Base-by-base conservation (phyloP, 2,113 vertebrate genomes). In the Mobula birostris region DNA sequence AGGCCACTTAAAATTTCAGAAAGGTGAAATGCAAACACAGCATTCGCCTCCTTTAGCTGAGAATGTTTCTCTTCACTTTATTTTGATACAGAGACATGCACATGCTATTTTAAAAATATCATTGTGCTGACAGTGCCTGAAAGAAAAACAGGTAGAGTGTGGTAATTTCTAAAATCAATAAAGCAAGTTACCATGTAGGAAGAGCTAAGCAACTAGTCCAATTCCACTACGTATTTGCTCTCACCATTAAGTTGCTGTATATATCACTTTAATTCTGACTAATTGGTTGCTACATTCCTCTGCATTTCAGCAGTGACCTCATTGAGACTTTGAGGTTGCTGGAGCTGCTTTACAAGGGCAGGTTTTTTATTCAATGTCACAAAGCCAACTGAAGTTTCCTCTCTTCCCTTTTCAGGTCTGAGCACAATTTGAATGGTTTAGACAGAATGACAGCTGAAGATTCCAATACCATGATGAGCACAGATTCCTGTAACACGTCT, bases 371-470 rank as follows among this genome's bases (percentile, higher is more conserved):
- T 61, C 15, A 29, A 27, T 87, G 24, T 56, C 83, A 58, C 24
- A 58, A 87, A 58, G 15, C 36, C 27, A 74, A 76, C 91, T 93
- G 63, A 90, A 70, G 94, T 27, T 27, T 94, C 94, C 94, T 68
- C 68, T 94, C 70, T 79, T 95, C 72, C 94, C 94, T 95, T 7
- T 40, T 56, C 94, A 98, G 98, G 96, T 96, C 95, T 95, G 96
- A 96, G 48, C 96, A 97, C 95, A 95, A 96, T 97, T 97, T 98
- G 98, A 97, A 98, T 98, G 98, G 97, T 97, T 97, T 96, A 97
- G 97, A 97, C 98, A 98, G 96, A 97, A 99, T 99, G 99, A 99
- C 99, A 5, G 99, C 99, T 95, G 99, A 99, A 97, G 99, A 99
- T 95, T 98, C 98, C 94, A 94, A 97, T 94, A 96, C 97, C 96